Percentiles rank a stretch among this genome's conserved stretches.
These are phyloP conservation scores for Platysteira castanea DNA, from an alignment of 2,113 vertebrate species.

Conservation along the genomic window DNA sequence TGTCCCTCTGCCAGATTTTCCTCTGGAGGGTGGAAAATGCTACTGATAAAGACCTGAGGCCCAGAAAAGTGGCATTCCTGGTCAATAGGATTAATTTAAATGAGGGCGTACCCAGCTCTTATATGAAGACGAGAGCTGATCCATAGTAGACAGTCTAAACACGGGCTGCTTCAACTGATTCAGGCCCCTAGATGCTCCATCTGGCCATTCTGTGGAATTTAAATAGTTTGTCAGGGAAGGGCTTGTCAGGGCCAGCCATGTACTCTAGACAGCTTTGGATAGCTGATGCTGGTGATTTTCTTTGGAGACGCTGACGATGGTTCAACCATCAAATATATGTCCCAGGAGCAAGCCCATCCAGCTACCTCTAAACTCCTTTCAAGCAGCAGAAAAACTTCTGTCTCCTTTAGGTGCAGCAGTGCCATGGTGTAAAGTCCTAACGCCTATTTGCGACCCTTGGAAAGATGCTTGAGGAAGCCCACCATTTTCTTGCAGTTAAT, in stretches of 20 bases:
- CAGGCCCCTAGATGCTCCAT: not conserved
- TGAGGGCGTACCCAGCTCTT: not conserved
- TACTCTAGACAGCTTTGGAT: not conserved
- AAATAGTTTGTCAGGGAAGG: not conserved
- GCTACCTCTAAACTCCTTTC: not conserved
- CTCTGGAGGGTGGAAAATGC: not conserved
- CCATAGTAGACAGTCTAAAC: not conserved
- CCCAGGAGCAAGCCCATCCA: not conserved
- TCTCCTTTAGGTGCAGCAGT: not conserved
- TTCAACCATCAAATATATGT: not conserved
- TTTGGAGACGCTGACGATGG: accelerated
- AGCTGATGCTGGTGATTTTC: not conserved
- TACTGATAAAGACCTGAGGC: not conserved
- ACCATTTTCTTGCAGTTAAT: not conserved
- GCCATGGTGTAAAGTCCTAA: not conserved
- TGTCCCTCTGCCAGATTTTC: not conserved
- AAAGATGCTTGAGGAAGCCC: not conserved
- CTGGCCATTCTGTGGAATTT: not conserved
- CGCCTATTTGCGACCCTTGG: not conserved
- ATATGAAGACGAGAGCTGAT: not conserved
- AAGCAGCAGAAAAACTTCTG: not conserved
- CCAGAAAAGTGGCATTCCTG: not conserved
- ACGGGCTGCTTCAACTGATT: not conserved
- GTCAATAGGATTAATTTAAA: not conserved
- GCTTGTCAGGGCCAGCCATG: not conserved